phyloP scores from a whole-genome alignment of 2,888 invertebrate genomes.

The Agrilus cyanescens region DNA sequence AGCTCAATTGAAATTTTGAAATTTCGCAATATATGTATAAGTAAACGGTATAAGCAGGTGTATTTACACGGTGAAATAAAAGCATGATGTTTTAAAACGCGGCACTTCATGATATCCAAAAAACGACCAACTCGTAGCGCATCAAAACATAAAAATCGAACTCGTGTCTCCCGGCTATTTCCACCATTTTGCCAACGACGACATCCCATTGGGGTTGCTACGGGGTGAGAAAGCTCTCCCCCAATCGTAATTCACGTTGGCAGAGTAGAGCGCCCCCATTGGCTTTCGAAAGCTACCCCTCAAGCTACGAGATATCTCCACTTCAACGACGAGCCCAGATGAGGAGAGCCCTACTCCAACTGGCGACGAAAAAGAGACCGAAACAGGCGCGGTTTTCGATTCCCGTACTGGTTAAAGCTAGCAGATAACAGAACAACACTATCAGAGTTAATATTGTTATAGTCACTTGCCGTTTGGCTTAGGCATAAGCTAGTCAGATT shows the following conservation, averaged over 20 bases:
- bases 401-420: slow-evolving; percentile 22
- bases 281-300: slow-evolving; percentile 22
- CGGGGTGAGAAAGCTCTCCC: slow-evolving; percentile 28
- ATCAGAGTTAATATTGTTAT: slow-evolving; percentile 41
- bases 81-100: slow-evolving; percentile 17
- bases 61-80: too few species aligned
- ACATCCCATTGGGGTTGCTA: slow-evolving; percentile 36
- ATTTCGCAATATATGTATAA: too few species aligned
- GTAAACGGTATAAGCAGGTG: too few species aligned
- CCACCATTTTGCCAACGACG: slow-evolving; percentile 33
- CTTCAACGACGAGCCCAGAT: slow-evolving; percentile 11
- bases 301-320: slow-evolving; percentile 24
- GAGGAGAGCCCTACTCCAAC: slow-evolving; percentile 8
- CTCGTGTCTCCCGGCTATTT: slow-evolving; percentile 28
- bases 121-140: slow-evolving; percentile 29
- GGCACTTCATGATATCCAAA: slow-evolving; percentile 24
- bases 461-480: slow-evolving; percentile 39
- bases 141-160: slow-evolving; percentile 38
- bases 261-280: slow-evolving; percentile 28
- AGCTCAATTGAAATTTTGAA: too few species aligned
- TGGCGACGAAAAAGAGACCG: slow-evolving; percentile 7
- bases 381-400: slow-evolving; percentile 9
- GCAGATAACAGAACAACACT: slow-evolving; percentile 38
- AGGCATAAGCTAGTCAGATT: slow-evolving; percentile 39
- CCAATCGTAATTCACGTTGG: slow-evolving; percentile 29